Base-by-base conservation (phyloP, 2,113 vertebrate genomes). In the Chloropsis hardwickii region DNA sequence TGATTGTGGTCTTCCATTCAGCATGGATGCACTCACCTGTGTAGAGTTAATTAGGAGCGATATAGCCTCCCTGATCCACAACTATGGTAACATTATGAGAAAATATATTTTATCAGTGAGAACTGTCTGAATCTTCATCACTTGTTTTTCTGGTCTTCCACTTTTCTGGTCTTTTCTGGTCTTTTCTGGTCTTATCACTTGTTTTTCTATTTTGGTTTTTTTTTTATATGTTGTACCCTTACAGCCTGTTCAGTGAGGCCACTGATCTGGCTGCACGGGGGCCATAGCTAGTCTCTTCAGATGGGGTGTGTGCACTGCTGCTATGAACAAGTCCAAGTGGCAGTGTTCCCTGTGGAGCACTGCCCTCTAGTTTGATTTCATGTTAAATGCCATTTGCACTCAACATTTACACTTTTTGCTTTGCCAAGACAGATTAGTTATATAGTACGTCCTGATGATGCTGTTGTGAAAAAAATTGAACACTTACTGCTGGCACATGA, bases 21-120 rank as follows among this genome's bases (percentile, higher is more conserved):
- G 45, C 31, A 31, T 4, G 5, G 24, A 44, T 0, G 0, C 23
- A 40, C 45, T 5, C 18, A 69, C 3, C 7, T 47, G 42, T 0
- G 1, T 3, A 16, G 8, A 17, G 10, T 54, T 45, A 53, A 22
- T 51, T 37, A 24, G 11, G 11, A 42, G 11, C 54, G 53, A 69
- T 23, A 37, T 2, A 65, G 28, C 6, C 23, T 73, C 39, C 10
- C 10, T 50, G 9, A 54, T 70, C 14, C 25, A 60, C 24, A 84
- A 16, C 6, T 70, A 39, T 4, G 17, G 11, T 27, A 11, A 20
- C 4, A 0, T 42, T 73, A 45, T 71, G 33, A 74, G 12, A 45
- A 80, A 53, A 61, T 25, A 16, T 7, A 11, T 90, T 77, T 58
- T 35, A 48, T 27, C 29, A 60, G 39, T 54, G 12, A 47, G 24